Conservation (phyloP, 2,888 invertebrate species). For the Phorcus lineatus region DNA sequence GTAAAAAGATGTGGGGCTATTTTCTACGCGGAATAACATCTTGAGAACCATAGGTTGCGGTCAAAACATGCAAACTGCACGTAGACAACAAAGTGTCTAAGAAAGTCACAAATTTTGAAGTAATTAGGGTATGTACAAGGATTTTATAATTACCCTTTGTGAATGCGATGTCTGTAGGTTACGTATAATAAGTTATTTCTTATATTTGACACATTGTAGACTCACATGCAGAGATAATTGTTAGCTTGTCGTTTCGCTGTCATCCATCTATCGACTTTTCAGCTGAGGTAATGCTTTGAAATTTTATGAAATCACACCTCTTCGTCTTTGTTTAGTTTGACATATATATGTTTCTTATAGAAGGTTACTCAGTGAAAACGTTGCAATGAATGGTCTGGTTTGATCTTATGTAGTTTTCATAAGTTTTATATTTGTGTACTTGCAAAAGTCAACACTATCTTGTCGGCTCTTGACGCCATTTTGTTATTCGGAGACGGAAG, state of each 20-base stretch:
- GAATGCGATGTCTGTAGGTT: too few relatives aligned
- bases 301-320: too few relatives aligned
- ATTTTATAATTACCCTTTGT: neutral
- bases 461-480: conserved; percentile 12
- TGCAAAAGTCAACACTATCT: neutral
- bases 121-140: neutral
- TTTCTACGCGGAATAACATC: neutral
- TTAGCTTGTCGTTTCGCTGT: too few relatives aligned
- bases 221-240: too few relatives aligned
- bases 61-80: conserved; percentile 23
- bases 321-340: too few relatives aligned
- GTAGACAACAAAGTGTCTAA: conserved; percentile 7
- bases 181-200: too few relatives aligned
- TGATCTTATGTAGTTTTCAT: neutral
- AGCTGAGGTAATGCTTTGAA: too few relatives aligned
- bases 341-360: too few relatives aligned
- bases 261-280: too few relatives aligned
- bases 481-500: conserved; percentile 19
- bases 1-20: neutral
- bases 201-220: too few relatives aligned
- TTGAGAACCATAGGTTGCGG: neutral
- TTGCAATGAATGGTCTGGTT: neutral
- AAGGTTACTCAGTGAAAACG: too few relatives aligned
- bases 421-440: neutral
- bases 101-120: neutral